Percentiles rank a stretch among this genome's conserved stretches.
These are phyloP conservation scores for Pyrgilauda ruficollis DNA, from an alignment of 2,113 vertebrate genomes.

Conservation along the genomic window DNA sequence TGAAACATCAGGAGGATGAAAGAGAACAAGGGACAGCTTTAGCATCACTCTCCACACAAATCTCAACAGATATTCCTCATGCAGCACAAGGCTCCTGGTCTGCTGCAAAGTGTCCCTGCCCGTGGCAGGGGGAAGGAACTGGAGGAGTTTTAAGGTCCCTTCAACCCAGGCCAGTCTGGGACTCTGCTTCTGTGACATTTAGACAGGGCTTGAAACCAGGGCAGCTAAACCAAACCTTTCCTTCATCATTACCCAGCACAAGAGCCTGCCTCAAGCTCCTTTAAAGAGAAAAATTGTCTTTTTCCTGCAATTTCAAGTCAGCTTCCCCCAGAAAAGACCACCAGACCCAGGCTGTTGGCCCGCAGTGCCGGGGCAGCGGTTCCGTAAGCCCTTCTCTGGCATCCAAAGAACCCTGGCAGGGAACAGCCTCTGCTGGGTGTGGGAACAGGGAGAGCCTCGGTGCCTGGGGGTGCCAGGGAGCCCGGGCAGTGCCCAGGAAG, in stretches of 20 bases:
- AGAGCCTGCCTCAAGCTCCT: neutral
- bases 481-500: neutral
- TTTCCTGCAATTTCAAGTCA: neutral
- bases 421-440: rapidly evolving
- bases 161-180: neutral
- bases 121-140: neutral
- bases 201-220: neutral
- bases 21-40: neutral
- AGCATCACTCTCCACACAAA: neutral
- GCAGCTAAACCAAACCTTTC: neutral
- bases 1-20: neutral
- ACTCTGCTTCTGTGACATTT: neutral
- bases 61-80: neutral
- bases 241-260: neutral
- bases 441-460: neutral
- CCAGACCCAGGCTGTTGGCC: neutral
- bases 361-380: neutral
- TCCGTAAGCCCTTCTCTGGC: neutral
- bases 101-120: neutral
- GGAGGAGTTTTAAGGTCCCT: neutral
- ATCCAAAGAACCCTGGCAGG: rapidly evolving
- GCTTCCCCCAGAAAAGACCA: too few species aligned
- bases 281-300: neutral
- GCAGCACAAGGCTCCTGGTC: neutral
- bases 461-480: neutral